These are phyloP conservation scores for Perca fluviatilis DNA, from an alignment of 2,113 vertebrate genomes.

Conservation along the genomic window DNA sequence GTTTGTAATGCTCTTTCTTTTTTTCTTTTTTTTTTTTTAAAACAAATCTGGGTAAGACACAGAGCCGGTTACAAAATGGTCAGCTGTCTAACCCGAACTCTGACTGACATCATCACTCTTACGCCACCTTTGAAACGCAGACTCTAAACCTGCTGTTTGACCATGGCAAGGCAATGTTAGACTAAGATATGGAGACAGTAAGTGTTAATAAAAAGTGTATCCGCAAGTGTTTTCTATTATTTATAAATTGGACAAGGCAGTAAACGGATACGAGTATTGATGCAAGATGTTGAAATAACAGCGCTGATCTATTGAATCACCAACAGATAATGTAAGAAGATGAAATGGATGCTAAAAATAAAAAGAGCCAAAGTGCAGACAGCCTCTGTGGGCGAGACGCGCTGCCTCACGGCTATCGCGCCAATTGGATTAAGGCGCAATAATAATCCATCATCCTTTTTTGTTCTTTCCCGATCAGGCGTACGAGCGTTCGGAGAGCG, in stretches of 20 bases:
- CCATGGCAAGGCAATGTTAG: slow-evolving; percentile 34
- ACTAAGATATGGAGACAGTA: slow-evolving; percentile 40
- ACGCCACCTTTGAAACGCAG: background rate
- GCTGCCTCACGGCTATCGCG: background rate
- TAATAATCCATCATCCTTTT: slow-evolving; percentile 49
- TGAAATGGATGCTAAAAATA: slow-evolving; percentile 61
- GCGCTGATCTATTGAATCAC: slow-evolving; percentile 22
- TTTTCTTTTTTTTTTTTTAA: background rate
- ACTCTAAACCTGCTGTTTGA: slow-evolving; percentile 37
- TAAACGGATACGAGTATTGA: slow-evolving; percentile 3
- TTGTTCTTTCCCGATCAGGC: slow-evolving; percentile 82
- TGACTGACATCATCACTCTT: slow-evolving; percentile 10
- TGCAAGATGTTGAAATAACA: slow-evolving; percentile 33
- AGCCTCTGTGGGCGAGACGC: slow-evolving; percentile 17
- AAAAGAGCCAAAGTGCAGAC: slow-evolving; percentile 15
- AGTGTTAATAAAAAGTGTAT: background rate
- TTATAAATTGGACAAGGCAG: slow-evolving; percentile 13
- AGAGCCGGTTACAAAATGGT: background rate
- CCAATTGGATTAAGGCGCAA: slow-evolving; percentile 35
- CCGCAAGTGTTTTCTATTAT: slow-evolving; percentile 29
- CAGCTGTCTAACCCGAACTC: slow-evolving; percentile 18
- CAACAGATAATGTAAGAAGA: slow-evolving; percentile 41
- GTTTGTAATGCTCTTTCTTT: slow-evolving; percentile 4
- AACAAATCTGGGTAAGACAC: background rate
- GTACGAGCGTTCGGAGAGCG: slow-evolving; percentile 93